Evolutionary conservation across 1,140 invertebrate species (phyloP), one percentile per base, ranked within the genome.

Genomic region (Aphaenogaster rudis): DNA sequence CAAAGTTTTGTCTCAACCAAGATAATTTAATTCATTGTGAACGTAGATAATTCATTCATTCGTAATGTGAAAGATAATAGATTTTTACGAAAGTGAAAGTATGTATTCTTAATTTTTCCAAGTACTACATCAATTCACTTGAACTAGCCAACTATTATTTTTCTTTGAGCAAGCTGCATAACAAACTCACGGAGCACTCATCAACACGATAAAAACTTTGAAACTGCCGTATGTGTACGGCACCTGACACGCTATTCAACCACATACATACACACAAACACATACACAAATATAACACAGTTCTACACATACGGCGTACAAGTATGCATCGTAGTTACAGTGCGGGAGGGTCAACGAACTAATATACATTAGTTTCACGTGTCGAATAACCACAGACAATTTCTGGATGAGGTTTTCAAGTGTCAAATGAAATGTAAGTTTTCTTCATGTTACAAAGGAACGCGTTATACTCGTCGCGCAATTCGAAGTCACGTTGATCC

Each of bases 341-440:
- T 39, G 84, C 36, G 48, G 66, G 11, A 13, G 36, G 77, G 84
- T 89, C 88, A 86, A 72, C 33, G 85, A 59, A 82, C 88, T 28
- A 61, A 87, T 59, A 87, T 81, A 77, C 11, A 76, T 90, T 72
- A 81, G 64, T 89, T 36, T 59, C 57, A 78, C 42, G 28, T 66
- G 63, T 77, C 21, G 72, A 76, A 77, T 61, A 89, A 90, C 17
- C 28, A 76, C 59, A 48, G 61, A 48, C 80, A 66, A 71, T 88
- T 11, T 54, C 36, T 64, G 77, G 54, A 66, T 66, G 61, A 82
- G 48, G 45, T 82, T 59, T 69, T 76, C 28, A 64, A 86, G 17
- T 79, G 79, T 50, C 82, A 66, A n/a, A 77, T 42, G 59, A 69
- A 80, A 28, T 63, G 45, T 69, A 9, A 72, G 42, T 63, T 42